Percentiles rank a stretch among this genome's conserved stretches.
phyloP scores from a whole-genome alignment of 1,140 invertebrate species.

The Heliconius congener region DNA sequence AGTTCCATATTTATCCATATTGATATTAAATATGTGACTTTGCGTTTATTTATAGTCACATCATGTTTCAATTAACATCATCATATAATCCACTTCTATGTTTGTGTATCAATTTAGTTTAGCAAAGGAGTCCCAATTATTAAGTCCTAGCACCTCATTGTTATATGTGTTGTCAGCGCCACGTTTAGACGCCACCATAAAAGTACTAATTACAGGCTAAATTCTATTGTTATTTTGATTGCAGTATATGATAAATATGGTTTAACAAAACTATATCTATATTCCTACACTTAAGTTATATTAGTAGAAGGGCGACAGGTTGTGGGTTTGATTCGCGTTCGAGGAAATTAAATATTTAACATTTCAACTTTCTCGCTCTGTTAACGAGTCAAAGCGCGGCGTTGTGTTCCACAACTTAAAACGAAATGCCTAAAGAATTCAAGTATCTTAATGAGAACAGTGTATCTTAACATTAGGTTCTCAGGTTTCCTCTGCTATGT shows the following conservation, averaged over 20 bases:
- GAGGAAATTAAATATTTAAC: too few relatives aligned
- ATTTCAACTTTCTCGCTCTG: too few relatives aligned
- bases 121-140: constrained; percentile 5
- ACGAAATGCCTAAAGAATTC: too few relatives aligned
- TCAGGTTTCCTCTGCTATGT: too few relatives aligned
- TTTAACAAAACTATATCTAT: not conserved
- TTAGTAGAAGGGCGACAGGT: too few relatives aligned
- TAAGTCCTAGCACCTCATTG: constrained; percentile 28
- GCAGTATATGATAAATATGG: constrained; percentile 39
- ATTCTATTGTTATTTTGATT: constrained; percentile 50
- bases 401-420: too few relatives aligned
- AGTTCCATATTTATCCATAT: not conserved
- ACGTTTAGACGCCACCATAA: constrained; percentile 72
- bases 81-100: not conserved
- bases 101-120: constrained; percentile 5
- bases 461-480: too few relatives aligned
- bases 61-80: constrained; percentile 1
- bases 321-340: too few relatives aligned
- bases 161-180: constrained; percentile 55
- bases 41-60: not conserved
- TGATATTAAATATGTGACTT: constrained; percentile 7
- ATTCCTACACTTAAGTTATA: too few relatives aligned
- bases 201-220: constrained; percentile 69
- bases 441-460: too few relatives aligned
- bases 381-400: too few relatives aligned